Evolutionary conservation across 2,888 invertebrate genomes (phyloP).

Genomic region (Mycalesis mineus): DNA sequence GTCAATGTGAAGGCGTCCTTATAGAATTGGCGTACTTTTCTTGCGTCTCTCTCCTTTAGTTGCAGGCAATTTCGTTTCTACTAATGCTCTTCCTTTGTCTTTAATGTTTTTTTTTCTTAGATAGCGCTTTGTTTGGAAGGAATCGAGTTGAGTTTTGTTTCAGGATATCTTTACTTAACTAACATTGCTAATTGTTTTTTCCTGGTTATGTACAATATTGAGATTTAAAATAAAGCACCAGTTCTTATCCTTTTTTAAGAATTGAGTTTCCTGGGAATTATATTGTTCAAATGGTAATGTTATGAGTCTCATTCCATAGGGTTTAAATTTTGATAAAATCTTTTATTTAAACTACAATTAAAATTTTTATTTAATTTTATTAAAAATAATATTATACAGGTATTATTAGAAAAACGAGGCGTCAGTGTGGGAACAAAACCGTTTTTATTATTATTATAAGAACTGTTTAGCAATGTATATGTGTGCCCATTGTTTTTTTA

Average conservation of each 20-base stretch:
- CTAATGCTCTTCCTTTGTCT: slow-evolving; percentile 37
- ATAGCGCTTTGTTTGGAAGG: slow-evolving; percentile 35
- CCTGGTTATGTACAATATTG: not conserved
- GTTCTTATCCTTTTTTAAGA: too few species aligned
- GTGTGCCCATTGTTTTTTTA: too few species aligned
- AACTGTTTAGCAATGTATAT: not conserved
- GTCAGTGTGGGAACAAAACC: too few species aligned
- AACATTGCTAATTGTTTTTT: slow-evolving; percentile 5
- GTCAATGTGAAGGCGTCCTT: slow-evolving; percentile 17
- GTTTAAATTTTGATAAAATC: too few species aligned
- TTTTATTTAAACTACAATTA: too few species aligned
- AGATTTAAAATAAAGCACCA: not conserved
- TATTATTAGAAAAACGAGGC: too few species aligned
- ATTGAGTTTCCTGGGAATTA: too few species aligned
- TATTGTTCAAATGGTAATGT: too few species aligned
- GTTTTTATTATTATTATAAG: too few species aligned
- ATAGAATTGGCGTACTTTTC: slow-evolving; percentile 22
- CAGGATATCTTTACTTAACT: slow-evolving; percentile 5
- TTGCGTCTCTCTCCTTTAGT: slow-evolving; percentile 29
- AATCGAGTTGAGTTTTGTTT: slow-evolving; percentile 19
- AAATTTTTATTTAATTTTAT: too few species aligned
- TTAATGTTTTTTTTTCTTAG: slow-evolving; percentile 35
- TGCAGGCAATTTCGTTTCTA: slow-evolving; percentile 39
- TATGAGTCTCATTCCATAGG: too few species aligned
- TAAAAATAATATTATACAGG: too few species aligned